These are phyloP conservation scores for Hylaeus anthracinus DNA, from an alignment of 1,140 invertebrate species.

Conservation along the genomic window DNA sequence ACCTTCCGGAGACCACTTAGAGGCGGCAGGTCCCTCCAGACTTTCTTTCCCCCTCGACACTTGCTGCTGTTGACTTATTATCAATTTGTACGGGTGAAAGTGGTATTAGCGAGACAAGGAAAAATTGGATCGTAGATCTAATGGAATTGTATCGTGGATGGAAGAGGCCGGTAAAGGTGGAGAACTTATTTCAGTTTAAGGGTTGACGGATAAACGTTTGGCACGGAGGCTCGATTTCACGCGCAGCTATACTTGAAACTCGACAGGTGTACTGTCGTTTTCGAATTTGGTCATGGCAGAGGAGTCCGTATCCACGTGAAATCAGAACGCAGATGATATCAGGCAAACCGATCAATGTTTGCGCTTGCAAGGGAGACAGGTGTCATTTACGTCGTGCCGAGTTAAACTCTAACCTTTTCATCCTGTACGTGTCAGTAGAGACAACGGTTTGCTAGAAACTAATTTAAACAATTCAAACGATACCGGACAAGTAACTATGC, in stretches of 20 bases:
- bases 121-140: background rate
- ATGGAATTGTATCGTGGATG: background rate
- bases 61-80: background rate
- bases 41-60: background rate
- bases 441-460: background rate
- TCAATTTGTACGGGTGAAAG: background rate
- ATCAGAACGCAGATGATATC: background rate
- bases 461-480: background rate
- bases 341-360: background rate
- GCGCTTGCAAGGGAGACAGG: background rate
- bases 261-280: background rate
- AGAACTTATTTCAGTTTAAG: background rate
- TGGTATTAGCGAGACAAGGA: background rate
- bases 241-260: too few species aligned
- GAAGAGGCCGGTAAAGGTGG: background rate
- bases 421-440: background rate
- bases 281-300: background rate
- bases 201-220: background rate
- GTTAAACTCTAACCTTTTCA: conserved; percentile 1
- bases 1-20: background rate
- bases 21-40: background rate
- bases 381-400: background rate
- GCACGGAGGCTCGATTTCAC: too few species aligned
- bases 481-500: background rate
- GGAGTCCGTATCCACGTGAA: background rate